Conservation (phyloP, 1,140 invertebrate species). For the Eumaeus atala region DNA sequence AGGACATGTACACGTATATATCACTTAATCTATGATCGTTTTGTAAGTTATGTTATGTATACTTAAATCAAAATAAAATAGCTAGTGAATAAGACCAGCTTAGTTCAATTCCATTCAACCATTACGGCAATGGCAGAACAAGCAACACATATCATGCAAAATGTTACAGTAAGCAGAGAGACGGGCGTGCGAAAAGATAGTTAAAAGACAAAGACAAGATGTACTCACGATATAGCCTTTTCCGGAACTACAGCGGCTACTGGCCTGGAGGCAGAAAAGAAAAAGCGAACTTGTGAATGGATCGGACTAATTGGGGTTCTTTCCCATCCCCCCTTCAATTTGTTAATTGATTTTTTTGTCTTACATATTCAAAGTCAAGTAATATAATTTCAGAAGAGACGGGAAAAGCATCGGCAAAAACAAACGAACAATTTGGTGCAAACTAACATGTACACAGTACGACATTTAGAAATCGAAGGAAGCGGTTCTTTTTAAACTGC, state of each 20-base stretch:
- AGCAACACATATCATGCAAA: conserved; percentile 14
- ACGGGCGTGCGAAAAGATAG: conserved; percentile 30
- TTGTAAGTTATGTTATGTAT: no score
- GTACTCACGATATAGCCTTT: conserved; percentile 92
- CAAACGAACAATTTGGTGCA: conserved; percentile 12
- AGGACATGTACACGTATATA: no score
- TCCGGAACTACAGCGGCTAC: conserved; percentile 89
- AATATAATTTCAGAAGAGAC: conserved; percentile 16
- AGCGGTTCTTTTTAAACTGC: not conserved
- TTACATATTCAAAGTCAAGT: not conserved
- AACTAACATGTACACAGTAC: conserved; percentile 15
- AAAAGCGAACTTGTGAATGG: conserved; percentile 71
- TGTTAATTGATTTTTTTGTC: not conserved
- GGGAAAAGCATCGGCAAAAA: conserved; percentile 22
- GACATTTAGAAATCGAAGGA: conserved; percentile 8
- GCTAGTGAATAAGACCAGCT: no score
- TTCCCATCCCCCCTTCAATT: conserved; percentile 18
- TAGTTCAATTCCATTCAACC: no score
- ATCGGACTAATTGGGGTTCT: conserved; percentile 40
- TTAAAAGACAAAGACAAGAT: conserved; percentile 49
- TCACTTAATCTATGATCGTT: no score
- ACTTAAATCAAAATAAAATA: no score
- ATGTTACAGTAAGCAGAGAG: conserved; percentile 5
- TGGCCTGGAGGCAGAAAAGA: conserved; percentile 80
- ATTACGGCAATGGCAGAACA: conserved; percentile 10